A percentile compares a stretch with the other conserved stretches of the same genome.
Conservation (phyloP, 2,797 vertebrate genomes). For the Chloroceryle inda region DNA sequence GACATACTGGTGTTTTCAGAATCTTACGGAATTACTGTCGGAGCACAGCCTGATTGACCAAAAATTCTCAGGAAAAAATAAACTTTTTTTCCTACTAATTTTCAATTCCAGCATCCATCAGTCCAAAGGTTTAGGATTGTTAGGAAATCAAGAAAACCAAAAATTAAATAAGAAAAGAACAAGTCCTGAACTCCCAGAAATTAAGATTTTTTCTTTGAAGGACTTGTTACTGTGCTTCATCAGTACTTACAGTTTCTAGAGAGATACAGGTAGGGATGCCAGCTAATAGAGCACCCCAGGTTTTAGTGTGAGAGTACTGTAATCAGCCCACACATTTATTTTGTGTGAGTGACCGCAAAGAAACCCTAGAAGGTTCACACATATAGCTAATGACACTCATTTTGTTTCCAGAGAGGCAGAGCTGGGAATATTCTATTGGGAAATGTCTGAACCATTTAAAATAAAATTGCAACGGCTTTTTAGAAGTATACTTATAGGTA, state of each 20-base stretch:
- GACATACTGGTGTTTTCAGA: not conserved
- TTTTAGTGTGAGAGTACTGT: not conserved
- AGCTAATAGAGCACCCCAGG: not conserved
- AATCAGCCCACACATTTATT: not conserved
- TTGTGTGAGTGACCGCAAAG: not conserved
- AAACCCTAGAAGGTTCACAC: not conserved
- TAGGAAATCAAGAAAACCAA: not conserved
- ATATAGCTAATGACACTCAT: not conserved
- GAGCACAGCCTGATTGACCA: not conserved
- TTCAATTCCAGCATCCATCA: not conserved
- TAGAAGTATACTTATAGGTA: not conserved
- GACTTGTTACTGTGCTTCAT: not conserved
- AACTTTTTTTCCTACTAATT: not conserved
- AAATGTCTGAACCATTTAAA: slow-evolving; percentile 7
- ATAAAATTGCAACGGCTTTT: not conserved
- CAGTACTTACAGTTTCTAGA: not conserved
- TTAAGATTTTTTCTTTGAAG: not conserved
- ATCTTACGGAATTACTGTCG: not conserved
- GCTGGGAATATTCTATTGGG: not conserved
- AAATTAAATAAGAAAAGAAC: not conserved
- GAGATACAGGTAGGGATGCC: not conserved
- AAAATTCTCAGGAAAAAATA: slow-evolving; percentile 4
- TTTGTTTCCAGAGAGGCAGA: not conserved
- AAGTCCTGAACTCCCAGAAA: not conserved
- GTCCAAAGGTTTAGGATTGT: not conserved